Evolutionary conservation across 2,888 invertebrate species (phyloP), one percentile per base, ranked within the genome.

Genomic region (Ennomos fuscantarius): DNA sequence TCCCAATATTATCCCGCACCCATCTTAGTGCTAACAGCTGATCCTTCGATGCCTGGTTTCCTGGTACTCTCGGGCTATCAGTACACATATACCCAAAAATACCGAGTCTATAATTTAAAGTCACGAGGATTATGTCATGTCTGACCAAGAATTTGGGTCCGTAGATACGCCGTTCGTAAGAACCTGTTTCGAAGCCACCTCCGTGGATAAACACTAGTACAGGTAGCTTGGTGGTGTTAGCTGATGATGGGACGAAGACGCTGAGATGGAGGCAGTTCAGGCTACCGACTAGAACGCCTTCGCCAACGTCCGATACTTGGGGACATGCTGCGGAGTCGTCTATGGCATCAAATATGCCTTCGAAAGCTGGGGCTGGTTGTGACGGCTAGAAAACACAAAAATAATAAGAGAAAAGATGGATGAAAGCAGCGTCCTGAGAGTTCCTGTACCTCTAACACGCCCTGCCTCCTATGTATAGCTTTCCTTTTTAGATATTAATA

Each of bases 241-340:
- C 55, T 6, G 74, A 36, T 37, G 76, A 1, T 50, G 94, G 94
- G 1, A 93, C 93, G 70, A 93, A 95, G 0, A 81, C 51, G 49
- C 78, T 74, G 0, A 81, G 47, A 9, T 69, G 69, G 0, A 81
- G 64, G 39, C 79, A 78, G 49, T 76, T 72, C 0, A 77, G 44
- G 8, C 64, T 42, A 8, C 76, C 78, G 0, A 63, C 45, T 8
- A 46, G 11, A 12, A 65, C 58, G 6, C 61, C 53, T 11, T 43
- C 31, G 11, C 36, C 34, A 8, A 13, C n/a, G n/a, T n/a, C n/a
- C n/a, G n/a, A n/a, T n/a, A n/a, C 8, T 68, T 81, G 81, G 8
- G 79, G 76, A 42, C 78, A 78, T 37, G 65, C 60, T 5, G 70
- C 62, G 5, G 73, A 68, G 50, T 80, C 79, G 37, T 76, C 68